Base-by-base conservation (phyloP, 2,113 vertebrate species). In the Cricetomys ansorgei region DNA sequence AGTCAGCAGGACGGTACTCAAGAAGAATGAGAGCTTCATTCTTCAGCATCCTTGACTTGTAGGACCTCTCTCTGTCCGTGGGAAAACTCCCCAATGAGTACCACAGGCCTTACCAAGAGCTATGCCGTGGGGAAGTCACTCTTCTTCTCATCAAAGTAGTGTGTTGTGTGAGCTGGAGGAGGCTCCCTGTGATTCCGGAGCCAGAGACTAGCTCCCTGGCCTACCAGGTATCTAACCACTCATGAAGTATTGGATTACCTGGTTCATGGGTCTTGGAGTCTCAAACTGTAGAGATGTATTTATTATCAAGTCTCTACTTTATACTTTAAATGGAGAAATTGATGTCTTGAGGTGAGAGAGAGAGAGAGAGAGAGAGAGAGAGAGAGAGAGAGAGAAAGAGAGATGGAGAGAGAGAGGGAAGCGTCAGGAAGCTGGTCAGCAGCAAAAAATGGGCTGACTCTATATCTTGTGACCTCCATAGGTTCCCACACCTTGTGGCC, bases 181-280 rank as follows among this genome's bases (percentile, higher is more conserved):
- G 2, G 16, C 16, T 73, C n/a, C 37, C 62, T 27, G 12, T 31
- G 37, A 37, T 19, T 40, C 11, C 19, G 57, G 21, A 53, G 5
- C 48, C 40, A 81, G 70, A 11, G 40, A 40, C 55, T 16, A 31
- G 3, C 40, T 16, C 50, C 16, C 2, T 2, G 7, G 53, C 5
- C 67, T 7, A 10, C 25, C 29, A 69, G 27, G 13, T 55, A 34
- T 53, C 31, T 27, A 34, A 79, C 25, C 4, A 2, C 23, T n/a
- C 1, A 17, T 27, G 15, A n/a, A 70, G 7, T 0, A 7, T n/a
- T 67, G 43, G 0, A 19, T 5, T 5, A 16, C 37, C 34, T 3
- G 21, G 23, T 31, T 31, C 76, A 16, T 5, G 15, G 4, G 15
- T 16, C 4, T 9, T 69, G 4, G 48, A 50, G 23, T 81, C 83